Percentiles rank a stretch among this genome's conserved stretches.
phyloP scores from a whole-genome alignment of 2,113 vertebrate species.

The Trinectes maculatus region DNA sequence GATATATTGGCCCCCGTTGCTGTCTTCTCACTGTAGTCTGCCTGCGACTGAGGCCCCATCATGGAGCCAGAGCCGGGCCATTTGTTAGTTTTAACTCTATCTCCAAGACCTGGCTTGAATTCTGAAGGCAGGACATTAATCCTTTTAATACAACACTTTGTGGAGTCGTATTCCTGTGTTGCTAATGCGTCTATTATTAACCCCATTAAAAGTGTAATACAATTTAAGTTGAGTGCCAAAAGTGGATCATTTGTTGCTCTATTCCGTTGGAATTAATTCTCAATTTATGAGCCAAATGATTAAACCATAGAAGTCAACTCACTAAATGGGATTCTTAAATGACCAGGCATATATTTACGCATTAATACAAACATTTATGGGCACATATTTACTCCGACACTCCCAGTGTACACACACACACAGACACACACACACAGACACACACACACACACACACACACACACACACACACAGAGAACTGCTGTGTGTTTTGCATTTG shows the following conservation, averaged over 20 bases:
- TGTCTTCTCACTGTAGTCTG: slow-evolving; percentile 63
- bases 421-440: not conserved
- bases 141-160: slow-evolving; percentile 78
- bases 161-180: slow-evolving; percentile 66
- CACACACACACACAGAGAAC: slow-evolving; percentile 2
- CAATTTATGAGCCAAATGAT: slow-evolving; percentile 77
- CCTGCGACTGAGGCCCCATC: slow-evolving; percentile 65
- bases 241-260: slow-evolving; percentile 76
- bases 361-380: slow-evolving; percentile 63
- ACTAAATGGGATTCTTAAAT: slow-evolving; percentile 62
- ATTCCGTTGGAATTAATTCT: slow-evolving; percentile 76
- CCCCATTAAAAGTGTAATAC: slow-evolving; percentile 78
- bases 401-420: slow-evolving; percentile 30
- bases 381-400: slow-evolving; percentile 27
- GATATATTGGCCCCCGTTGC: slow-evolving; percentile 74
- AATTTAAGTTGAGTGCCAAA: slow-evolving; percentile 74
- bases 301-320: slow-evolving; percentile 58
- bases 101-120: slow-evolving; percentile 70
- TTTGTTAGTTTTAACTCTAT: slow-evolving; percentile 78
- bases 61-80: slow-evolving; percentile 58
- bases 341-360: slow-evolving; percentile 52
- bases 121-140: slow-evolving; percentile 75
- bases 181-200: slow-evolving; percentile 79
- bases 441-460: slow-evolving; percentile 11
- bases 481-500: slow-evolving; percentile 48